Evolutionary conservation across 2,113 vertebrate genomes (phyloP).

Genomic region (Megalops atlanticus): DNA sequence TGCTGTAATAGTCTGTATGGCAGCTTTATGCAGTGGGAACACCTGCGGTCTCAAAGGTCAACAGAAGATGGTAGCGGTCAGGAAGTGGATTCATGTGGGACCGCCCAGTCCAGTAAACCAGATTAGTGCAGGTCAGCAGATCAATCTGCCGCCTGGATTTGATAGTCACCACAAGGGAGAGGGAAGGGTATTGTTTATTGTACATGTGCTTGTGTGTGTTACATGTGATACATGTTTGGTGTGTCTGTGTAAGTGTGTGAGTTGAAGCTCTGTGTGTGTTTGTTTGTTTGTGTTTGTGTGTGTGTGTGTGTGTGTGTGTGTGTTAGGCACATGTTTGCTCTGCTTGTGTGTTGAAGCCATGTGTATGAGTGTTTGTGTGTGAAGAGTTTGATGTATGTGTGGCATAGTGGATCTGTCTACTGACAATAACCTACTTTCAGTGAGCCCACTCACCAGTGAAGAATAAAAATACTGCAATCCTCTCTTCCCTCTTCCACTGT

Average conservation of each 20-base stretch:
- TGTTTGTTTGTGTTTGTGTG: neutral
- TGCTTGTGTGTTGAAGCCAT: slow-evolving; percentile 23
- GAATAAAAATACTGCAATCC: slow-evolving; percentile 59
- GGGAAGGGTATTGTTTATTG: too few species aligned
- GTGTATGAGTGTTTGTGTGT: neutral
- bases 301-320: slow-evolving; percentile 24
- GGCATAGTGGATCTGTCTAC: slow-evolving; percentile 41
- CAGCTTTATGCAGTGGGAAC: neutral
- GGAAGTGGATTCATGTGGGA: neutral
- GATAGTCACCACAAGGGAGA: too few species aligned
- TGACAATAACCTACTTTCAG: slow-evolving; percentile 68
- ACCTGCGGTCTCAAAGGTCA: neutral
- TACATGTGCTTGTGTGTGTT: neutral
- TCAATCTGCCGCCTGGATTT: neutral
- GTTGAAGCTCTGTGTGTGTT: slow-evolving; percentile 8
- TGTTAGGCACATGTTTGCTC: too few species aligned
- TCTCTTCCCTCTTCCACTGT: slow-evolving; percentile 11
- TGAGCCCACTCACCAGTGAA: slow-evolving; percentile 51
- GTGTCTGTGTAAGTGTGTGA: slow-evolving; percentile 19
- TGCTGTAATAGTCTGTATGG: too few species aligned
- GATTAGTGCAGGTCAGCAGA: too few species aligned
- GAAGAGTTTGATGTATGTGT: slow-evolving; percentile 17
- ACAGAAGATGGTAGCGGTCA: neutral
- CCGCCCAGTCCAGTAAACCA: neutral
- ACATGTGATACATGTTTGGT: neutral